Conservation (phyloP, 2,797 vertebrate species). For the Gambelia wislizenii region DNA sequence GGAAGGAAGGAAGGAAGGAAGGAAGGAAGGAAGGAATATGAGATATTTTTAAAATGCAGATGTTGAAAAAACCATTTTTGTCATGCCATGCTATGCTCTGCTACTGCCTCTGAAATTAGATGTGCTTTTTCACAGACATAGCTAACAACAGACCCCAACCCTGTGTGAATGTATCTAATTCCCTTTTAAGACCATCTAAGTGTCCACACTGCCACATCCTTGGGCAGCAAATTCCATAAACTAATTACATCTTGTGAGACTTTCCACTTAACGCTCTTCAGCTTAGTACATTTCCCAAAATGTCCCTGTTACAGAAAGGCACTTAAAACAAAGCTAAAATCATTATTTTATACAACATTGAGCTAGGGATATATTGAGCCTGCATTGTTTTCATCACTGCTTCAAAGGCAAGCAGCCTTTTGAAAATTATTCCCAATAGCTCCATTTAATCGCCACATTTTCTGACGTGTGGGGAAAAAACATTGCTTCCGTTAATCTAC, state of each 20-base stretch:
- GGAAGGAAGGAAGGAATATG: no score
- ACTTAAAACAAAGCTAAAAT: background rate
- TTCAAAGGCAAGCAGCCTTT: conserved; percentile 25
- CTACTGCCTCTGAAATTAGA: background rate
- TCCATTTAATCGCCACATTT: conserved; percentile 11
- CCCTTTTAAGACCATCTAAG: background rate
- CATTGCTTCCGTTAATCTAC: background rate
- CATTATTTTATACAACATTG: conserved; percentile 2
- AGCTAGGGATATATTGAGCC: background rate
- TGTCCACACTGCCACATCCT: background rate
- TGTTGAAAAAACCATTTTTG: no score
- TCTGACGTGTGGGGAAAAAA: background rate
- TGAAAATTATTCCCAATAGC: conserved; percentile 29
- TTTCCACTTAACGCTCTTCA: background rate
- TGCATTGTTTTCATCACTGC: conserved; percentile 4
- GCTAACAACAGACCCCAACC: background rate
- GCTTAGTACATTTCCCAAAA: conserved; percentile 35
- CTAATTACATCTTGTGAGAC: background rate
- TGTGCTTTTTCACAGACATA: background rate
- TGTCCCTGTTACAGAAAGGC: conserved; percentile 6
- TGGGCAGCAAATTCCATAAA: background rate
- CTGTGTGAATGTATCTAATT: background rate
- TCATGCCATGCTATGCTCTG: background rate
- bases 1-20: no score
- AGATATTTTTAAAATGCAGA: no score